A percentile compares a stretch with the other conserved stretches of the same genome.
Evolutionary conservation across 2,888 invertebrate genomes (phyloP).

Genomic region (Nematopogon swammerdamellus): DNA sequence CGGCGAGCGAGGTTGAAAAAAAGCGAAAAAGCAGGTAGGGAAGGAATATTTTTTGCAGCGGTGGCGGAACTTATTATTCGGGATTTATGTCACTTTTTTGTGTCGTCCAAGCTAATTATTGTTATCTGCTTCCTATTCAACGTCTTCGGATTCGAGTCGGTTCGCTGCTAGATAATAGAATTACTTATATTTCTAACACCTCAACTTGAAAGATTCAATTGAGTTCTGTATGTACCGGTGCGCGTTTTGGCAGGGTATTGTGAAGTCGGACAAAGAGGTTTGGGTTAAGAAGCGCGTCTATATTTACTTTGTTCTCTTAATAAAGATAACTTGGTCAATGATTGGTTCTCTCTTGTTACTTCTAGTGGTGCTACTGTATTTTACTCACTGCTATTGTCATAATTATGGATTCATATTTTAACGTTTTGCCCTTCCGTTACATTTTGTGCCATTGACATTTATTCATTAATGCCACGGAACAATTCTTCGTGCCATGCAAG

Average conservation of each 20-base stretch:
- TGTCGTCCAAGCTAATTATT: slow-evolving; percentile 50
- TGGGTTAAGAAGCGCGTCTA: not conserved
- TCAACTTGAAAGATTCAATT: slow-evolving; percentile 11
- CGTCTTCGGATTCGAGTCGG: slow-evolving; percentile 12
- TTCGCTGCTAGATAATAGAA: not conserved
- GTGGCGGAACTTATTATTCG: slow-evolving; percentile 46
- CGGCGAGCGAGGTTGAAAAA: slow-evolving; percentile 39
- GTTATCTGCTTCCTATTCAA: slow-evolving; percentile 52
- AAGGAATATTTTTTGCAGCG: slow-evolving; percentile 37
- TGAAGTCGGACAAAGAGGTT: slow-evolving; percentile 32
- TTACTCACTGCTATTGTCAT: too few relatives aligned
- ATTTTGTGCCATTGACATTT: too few relatives aligned
- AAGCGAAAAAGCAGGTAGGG: slow-evolving; percentile 39
- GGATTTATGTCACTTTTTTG: slow-evolving; percentile 56
- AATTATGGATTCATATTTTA: too few relatives aligned
- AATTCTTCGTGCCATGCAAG: too few relatives aligned
- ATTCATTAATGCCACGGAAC: too few relatives aligned
- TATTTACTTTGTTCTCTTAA: not conserved
- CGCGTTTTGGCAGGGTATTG: slow-evolving; percentile 20
- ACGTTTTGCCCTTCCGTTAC: too few relatives aligned
- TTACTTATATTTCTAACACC: slow-evolving; percentile 52
- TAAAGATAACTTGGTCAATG: not conserved
- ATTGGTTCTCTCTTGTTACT: not conserved
- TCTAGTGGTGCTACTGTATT: not conserved
- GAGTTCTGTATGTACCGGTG: not conserved